Conservation (phyloP, 2,888 invertebrate genomes). For the Cynaeus angustus region DNA sequence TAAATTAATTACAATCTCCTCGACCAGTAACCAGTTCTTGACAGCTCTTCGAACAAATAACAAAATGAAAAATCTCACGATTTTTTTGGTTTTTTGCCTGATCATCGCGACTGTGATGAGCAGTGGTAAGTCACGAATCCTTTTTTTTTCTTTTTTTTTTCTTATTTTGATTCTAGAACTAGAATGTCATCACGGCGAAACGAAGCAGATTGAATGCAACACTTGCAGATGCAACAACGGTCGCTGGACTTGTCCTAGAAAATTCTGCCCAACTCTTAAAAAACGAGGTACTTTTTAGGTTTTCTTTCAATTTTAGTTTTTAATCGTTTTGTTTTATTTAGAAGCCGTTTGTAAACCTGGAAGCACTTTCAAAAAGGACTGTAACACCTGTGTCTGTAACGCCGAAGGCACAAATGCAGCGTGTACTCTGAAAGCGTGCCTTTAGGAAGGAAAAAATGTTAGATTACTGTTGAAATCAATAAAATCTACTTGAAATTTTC, state of each 20-base stretch:
- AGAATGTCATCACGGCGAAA: background rate
- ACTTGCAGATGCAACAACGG: background rate
- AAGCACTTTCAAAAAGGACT: slow-evolving; percentile 64
- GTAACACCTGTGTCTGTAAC: slow-evolving; percentile 74
- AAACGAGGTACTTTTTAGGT: background rate
- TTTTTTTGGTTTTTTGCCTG: background rate
- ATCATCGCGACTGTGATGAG: background rate
- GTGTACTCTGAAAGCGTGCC: slow-evolving; percentile 72
- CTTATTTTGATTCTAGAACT: background rate
- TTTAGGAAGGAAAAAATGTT: background rate
- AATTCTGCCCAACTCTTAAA: background rate
- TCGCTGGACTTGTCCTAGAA: background rate
- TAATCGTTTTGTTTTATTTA: background rate
- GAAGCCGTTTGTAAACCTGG: slow-evolving; percentile 62
- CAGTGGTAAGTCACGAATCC: background rate
- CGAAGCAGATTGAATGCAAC: background rate
- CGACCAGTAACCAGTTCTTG: too few relatives aligned
- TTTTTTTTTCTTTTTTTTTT: background rate
- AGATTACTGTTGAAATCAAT: too few relatives aligned
- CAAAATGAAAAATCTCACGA: background rate
- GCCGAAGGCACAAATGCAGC: slow-evolving; percentile 71
- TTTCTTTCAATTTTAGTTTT: background rate
- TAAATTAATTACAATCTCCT: too few relatives aligned
- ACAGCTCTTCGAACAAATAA: too few relatives aligned
- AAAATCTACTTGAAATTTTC: too few relatives aligned